Evolutionary conservation across 2,888 invertebrate genomes (phyloP), one percentile per base, ranked within the genome.

Genomic region (Pheosia gnoma): DNA sequence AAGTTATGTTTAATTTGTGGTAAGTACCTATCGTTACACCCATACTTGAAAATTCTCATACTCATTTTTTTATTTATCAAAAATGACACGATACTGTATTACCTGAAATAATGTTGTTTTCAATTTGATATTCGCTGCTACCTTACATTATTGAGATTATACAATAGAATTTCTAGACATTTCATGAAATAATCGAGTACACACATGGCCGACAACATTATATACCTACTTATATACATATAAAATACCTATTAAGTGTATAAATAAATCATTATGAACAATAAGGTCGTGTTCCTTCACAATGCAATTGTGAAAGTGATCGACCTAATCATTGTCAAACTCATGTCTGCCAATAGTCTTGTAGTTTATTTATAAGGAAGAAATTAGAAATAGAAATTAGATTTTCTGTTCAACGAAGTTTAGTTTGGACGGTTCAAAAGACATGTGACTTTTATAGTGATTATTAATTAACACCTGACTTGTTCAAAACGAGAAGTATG

Each of bases 251-350:
- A 52, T 39, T 39, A 49, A 43, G n/a, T 41, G 8, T 41, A 38
- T 54, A 59, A 38, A 25, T 55, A 41, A 61, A 53, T 8, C 53
- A 53, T 53, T 51, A 53, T 3, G 53, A 37, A 53, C 37, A 53
- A 38, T 37, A 53, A 37, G 11, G 37, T 53, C 8, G 25, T 53
- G 53, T 37, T 53, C 53, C 56, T 39, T 56, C 41, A 56, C 10
- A 41, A 56, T 41, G 56, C 56, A 56, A 10, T 13, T 41, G 56
- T 56, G 56, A 56, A 56, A 56, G 56, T 56, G 39, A 56, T 56
- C 37, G 56, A 41, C 13, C 53, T 53, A 5, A 53, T 51, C 51
- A 25, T 25, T 56, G 13, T 39, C 41, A 41, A 41, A 56, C 25
- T 56, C 53, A 41, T 56, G 56, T 41, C 41, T 53, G 53, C 53